Evolutionary conservation across 2,113 vertebrate species (phyloP).

Genomic region (western clawed frog (Xenopus tropicalis)): DNA sequence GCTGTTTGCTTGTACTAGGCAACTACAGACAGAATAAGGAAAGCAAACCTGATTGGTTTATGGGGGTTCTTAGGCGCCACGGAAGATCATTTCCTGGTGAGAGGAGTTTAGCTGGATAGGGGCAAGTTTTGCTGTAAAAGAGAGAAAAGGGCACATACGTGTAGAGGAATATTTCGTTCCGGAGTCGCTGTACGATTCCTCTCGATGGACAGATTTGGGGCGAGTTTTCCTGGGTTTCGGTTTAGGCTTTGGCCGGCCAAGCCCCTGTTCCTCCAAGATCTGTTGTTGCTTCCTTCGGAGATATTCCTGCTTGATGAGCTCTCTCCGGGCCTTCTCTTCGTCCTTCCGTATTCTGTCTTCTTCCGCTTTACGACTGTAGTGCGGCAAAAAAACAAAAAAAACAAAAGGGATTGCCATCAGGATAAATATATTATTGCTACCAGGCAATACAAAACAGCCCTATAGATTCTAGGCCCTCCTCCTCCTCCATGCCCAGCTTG

Average conservation of each 20-base stretch:
- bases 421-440: too few species aligned
- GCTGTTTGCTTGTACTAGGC: too few species aligned
- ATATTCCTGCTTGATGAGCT: constrained; percentile 95
- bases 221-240: constrained; percentile 72
- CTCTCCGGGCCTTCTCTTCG: constrained; percentile 88
- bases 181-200: constrained; percentile 73
- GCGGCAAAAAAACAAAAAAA: too few species aligned
- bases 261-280: constrained; percentile 85
- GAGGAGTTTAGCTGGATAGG: too few species aligned
- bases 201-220: constrained; percentile 85
- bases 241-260: constrained; percentile 78
- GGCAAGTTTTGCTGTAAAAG: too few species aligned
- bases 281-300: constrained; percentile 89
- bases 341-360: constrained; percentile 92
- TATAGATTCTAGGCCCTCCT: too few species aligned
- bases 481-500: too few species aligned
- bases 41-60: too few species aligned
- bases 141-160: constrained; percentile 61
- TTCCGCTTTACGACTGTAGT: constrained; percentile 85
- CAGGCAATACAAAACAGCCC: too few species aligned
- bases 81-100: too few species aligned
- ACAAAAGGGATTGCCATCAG: not conserved
- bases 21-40: too few species aligned
- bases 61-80: too few species aligned
- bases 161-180: constrained; percentile 78